phyloP scores from a whole-genome alignment of 1,140 invertebrate genomes.

The Babylonia areolata region DNA sequence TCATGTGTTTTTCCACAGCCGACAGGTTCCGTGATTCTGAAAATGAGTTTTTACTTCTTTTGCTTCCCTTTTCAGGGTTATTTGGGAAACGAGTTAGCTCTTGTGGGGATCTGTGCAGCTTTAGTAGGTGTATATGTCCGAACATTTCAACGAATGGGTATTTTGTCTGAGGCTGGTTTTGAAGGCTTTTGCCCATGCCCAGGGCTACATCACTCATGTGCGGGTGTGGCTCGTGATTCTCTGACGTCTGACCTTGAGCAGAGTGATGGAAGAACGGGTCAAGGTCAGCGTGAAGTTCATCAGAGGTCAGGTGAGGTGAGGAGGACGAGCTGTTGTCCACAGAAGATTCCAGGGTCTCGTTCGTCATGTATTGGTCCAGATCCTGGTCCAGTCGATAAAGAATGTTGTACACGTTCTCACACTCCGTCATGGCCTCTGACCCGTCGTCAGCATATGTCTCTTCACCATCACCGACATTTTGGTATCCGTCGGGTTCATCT shows the following conservation, averaged over 20 bases:
- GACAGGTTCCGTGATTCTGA: neutral
- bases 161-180: neutral
- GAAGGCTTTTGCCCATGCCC: too few relatives aligned
- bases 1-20: neutral
- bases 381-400: constrained; percentile 1
- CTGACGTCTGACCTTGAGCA: neutral
- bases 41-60: neutral
- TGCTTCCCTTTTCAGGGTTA: neutral
- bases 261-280: neutral
- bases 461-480: neutral
- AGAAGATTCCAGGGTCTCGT: neutral
- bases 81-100: neutral
- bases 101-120: neutral
- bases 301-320: neutral
- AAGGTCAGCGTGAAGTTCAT: neutral
- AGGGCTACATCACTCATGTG: neutral
- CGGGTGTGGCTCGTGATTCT: neutral
- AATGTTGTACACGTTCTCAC: constrained; percentile 18
- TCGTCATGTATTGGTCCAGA: neutral
- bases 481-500: neutral
- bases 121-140: neutral
- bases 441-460: neutral
- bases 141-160: neutral
- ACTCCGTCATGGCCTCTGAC: neutral
- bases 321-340: neutral